Conservation (phyloP, 2,797 vertebrate species). For the Cuniculus paca region DNA sequence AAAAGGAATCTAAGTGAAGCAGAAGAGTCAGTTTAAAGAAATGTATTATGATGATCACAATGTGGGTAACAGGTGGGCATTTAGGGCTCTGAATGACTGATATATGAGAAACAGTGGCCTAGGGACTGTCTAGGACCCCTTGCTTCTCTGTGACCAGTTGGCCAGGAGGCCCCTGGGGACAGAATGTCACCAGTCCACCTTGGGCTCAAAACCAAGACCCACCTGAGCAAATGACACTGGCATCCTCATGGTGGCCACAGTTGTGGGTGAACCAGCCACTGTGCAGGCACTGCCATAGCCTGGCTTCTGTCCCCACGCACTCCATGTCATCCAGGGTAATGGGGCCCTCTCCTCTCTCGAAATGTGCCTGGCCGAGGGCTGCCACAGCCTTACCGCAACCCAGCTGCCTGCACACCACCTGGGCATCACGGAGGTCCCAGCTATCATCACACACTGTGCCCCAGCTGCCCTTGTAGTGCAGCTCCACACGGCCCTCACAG, state of each 20-base stretch:
- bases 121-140: neutral
- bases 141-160: neutral
- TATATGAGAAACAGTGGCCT: neutral
- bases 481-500: constrained; percentile 72
- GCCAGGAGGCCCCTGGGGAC: neutral
- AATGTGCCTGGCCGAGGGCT: constrained; percentile 94
- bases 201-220: neutral
- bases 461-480: constrained; percentile 62
- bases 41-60: neutral
- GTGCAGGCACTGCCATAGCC: constrained; percentile 94
- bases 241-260: constrained; percentile 98
- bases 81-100: neutral
- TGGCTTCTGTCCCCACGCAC: constrained; percentile 95
- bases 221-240: constrained; percentile 92
- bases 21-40: neutral
- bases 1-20: neutral
- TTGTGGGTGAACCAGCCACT: constrained; percentile 96
- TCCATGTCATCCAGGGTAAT: constrained; percentile 95
- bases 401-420: constrained; percentile 77
- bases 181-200: accelerated
- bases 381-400: constrained; percentile 91
- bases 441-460: constrained; percentile 66
- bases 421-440: constrained; percentile 75
- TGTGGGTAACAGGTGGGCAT: accelerated
- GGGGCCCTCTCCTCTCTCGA: constrained; percentile 93